These are phyloP conservation scores for Pinna nobilis DNA, from an alignment of 1,140 invertebrate genomes.

Conservation along the genomic window DNA sequence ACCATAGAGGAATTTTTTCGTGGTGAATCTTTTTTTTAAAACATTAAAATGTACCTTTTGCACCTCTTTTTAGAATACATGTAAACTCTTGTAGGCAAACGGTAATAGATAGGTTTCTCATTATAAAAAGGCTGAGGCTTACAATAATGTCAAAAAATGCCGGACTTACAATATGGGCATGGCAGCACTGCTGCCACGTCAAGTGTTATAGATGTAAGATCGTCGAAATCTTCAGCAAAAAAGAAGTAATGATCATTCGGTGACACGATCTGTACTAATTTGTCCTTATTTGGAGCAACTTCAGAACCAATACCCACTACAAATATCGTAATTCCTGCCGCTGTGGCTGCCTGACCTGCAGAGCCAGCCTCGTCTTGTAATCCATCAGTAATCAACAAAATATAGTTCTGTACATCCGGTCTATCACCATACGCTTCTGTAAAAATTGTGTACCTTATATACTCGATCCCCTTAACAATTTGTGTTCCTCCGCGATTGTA, in stretches of 20 bases:
- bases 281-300: not conserved
- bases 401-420: not conserved
- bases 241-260: not conserved
- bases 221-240: not conserved
- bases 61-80: too few species aligned
- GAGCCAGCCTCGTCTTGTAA: not conserved
- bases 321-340: not conserved
- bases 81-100: too few species aligned
- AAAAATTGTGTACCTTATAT: not conserved
- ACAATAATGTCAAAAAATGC: not conserved
- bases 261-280: not conserved
- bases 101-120: too few species aligned
- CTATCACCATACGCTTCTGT: conserved; percentile 5
- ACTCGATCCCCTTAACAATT: not conserved
- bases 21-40: too few species aligned
- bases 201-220: not conserved
- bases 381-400: conserved; percentile 25
- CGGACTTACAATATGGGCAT: not conserved
- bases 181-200: not conserved
- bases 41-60: too few species aligned
- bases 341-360: not conserved
- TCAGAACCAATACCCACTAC: not conserved
- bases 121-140: too few species aligned
- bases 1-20: too few species aligned
- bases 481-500: not conserved